phyloP scores from a whole-genome alignment of 1,140 invertebrate genomes.

The Aphelinus certus region DNA sequence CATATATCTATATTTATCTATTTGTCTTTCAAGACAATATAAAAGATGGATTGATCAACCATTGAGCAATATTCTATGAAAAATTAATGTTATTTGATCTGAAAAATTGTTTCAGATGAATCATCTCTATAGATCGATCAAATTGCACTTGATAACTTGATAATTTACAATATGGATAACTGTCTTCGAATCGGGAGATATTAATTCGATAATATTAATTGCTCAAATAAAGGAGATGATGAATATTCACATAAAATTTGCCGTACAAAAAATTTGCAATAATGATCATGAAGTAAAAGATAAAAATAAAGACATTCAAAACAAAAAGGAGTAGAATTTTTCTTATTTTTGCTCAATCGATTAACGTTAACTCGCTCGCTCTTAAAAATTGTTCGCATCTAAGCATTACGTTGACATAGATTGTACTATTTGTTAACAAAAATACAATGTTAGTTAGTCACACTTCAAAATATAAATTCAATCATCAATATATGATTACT shows the following conservation, averaged over 20 bases:
- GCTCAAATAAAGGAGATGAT: no score
- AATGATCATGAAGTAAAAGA: neutral
- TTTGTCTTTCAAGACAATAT: neutral
- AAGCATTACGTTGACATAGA: conserved; percentile 5
- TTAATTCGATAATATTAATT: no score
- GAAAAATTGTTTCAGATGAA: no score
- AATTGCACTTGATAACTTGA: no score
- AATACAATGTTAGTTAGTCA: conserved; percentile 29
- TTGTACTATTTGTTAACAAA: conserved; percentile 24
- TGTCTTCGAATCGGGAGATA: no score
- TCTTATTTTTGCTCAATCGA: no score
- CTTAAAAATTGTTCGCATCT: neutral
- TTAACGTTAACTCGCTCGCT: no score
- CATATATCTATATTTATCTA: neutral
- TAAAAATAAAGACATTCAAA: neutral
- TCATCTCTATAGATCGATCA: no score
- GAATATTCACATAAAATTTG: no score
- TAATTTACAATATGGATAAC: no score
- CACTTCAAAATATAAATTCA: conserved; percentile 11
- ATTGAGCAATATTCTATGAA: neutral
- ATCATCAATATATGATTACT: neutral
- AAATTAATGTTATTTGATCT: neutral
- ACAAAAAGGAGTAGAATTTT: no score
- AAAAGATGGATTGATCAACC: neutral
- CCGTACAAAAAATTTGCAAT: neutral